Base-by-base conservation (phyloP, 1,140 invertebrate genomes). In the Caerostris extrusa region DNA sequence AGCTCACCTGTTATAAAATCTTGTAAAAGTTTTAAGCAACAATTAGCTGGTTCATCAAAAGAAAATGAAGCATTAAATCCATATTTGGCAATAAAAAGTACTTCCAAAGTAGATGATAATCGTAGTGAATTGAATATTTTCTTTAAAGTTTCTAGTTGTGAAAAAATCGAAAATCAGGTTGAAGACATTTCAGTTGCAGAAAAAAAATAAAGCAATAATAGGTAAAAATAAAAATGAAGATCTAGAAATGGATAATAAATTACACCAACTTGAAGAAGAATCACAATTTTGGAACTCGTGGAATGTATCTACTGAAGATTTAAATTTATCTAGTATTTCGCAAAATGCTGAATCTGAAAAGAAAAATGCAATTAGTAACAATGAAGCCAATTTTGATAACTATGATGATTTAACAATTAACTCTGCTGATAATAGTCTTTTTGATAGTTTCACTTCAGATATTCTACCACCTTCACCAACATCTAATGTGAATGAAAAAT, bases 391-490 rank as follows among this genome's bases (percentile, higher is more conserved):
- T 57, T 3, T 81, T 10, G 7, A 17, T 57, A 53, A 82, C 7
- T 14, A 5, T 87, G 83, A 93, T 50, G 7, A 19, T 53, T 19
- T 83, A 34, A 71, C 71, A 17, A 17, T 83, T 3, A 60, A 67
- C 90, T 57, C 67, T 7, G 86, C 34, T 57, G 93, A 89, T 82
- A 90, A 94, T 14, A 86, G 64, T 53, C 82, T 93, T 56, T 83
- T 90, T 57, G 58, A 67, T 34, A 94, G 69, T 87, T 93, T 88
- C 34, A 60, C 56, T 67, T 67, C 71, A 53, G 87, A 94, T 90
- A 55, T 71, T 17, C 53, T 94, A 5, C 88, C 71, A 7, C 93
- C 86, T 67, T 83, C 93, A 19, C 93, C 93, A 69, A 90, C 77
- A 7, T 50, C 87, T 55, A 7, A 91, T 12, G 14, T 3, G 14